Evolutionary conservation across 2,113 vertebrate genomes (phyloP), one percentile per base, ranked within the genome.

Genomic region (Corythornis cristatus): DNA sequence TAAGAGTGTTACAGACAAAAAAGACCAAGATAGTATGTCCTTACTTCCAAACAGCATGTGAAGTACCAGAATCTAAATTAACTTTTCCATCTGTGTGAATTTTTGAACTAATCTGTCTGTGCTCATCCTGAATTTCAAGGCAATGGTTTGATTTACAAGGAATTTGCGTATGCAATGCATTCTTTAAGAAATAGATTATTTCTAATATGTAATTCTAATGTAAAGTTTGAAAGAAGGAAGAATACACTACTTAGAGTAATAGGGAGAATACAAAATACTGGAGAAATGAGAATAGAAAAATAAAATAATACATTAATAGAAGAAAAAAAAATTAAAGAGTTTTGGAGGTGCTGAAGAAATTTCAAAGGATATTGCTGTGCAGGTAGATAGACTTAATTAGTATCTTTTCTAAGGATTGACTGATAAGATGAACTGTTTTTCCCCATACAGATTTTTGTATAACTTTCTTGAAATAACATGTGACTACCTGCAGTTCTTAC

Each of bases 21-120:
- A 21, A 62, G 23, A 40, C 3, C 2, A 7, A 74, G 19, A 26
- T 29, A 43, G 14, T 0, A 0, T 37, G 61, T 85, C 26, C 7
- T 18, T 43, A 88, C 58, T 64, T 68, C 7, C 2, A 28, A 46
- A 33, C 4, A 8, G 8, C 16, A 12, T 16, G 3, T 33, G 21
- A 56, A 15, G 42, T 31, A 61, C 25, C 12, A 35, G 20, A 89
- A 40, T 61, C 19, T 60, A 21, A 31, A 51, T 46, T 64, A 65
- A 46, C 28, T 83, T 81, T 70, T 81, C 60, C 35, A 43, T 73
- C 73, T 12, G 42, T 20, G 31, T 53, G 20, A 57, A 37, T 89
- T 81, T 89, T 65, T 87, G 4, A 81, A 48, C 12, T 77, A 81
- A 91, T 81, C 29, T n/a, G 43, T 81, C 56, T 70, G 17, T 25